These are phyloP conservation scores for Prunella fulvescens DNA, from an alignment of 2,113 vertebrate species.

Conservation along the genomic window DNA sequence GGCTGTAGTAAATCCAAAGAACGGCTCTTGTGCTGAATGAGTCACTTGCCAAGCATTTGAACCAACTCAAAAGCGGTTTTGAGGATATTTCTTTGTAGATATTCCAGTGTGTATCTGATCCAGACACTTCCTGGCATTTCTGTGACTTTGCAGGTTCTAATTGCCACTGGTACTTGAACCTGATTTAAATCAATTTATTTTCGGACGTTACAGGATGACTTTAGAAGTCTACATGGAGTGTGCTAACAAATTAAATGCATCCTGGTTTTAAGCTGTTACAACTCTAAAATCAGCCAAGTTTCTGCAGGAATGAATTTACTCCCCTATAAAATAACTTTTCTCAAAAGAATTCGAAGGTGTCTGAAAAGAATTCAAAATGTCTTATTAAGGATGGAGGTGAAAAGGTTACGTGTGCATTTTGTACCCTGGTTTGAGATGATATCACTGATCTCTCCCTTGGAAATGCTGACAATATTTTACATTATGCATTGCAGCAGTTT, in stretches of 20 bases:
- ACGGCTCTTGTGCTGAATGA: neutral
- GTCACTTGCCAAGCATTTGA: neutral
- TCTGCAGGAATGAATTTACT: neutral
- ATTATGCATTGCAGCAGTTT: neutral
- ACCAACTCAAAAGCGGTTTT: neutral
- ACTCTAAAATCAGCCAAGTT: neutral
- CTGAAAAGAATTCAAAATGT: neutral
- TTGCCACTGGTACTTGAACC: constrained; percentile 3
- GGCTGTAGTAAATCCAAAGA: neutral
- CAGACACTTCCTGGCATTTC: neutral
- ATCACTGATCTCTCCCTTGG: neutral
- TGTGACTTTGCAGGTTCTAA: neutral
- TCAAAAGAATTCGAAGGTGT: neutral
- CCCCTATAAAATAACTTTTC: neutral
- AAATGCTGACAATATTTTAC: neutral
- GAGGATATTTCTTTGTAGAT: neutral
- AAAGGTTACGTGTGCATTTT: neutral
- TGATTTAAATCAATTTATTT: neutral
- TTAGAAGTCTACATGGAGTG: neutral
- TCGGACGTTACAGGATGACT: neutral
- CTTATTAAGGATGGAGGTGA: neutral
- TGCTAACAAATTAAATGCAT: neutral
- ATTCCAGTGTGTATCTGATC: neutral
- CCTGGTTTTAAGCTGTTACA: neutral
- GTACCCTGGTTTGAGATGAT: neutral